Percentiles rank a stretch among this genome's conserved stretches.
Evolutionary conservation across 2,888 invertebrate genomes (phyloP).

Genomic region (Deilephila elpenor): DNA sequence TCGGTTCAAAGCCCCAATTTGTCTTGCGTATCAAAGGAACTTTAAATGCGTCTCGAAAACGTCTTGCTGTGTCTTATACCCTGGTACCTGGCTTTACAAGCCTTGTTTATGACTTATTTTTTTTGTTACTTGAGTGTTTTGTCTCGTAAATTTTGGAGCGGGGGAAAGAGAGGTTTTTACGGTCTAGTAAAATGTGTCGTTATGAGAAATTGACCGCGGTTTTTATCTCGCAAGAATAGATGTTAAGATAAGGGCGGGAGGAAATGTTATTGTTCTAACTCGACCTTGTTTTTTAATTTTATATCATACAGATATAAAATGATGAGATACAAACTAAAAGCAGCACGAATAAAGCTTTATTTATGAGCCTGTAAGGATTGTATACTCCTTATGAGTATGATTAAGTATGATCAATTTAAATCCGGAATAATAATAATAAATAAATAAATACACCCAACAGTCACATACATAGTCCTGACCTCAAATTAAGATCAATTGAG

Average conservation of each 20-base stretch:
- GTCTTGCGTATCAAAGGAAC: constrained; percentile 39
- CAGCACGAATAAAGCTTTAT: too few relatives aligned
- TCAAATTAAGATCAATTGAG: too few relatives aligned
- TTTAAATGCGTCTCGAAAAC: constrained; percentile 35
- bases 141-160: constrained; percentile 18
- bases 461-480: too few relatives aligned
- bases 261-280: constrained; percentile 8
- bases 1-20: constrained; percentile 40
- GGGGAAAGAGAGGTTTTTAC: constrained; percentile 7
- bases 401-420: too few relatives aligned
- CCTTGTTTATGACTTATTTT: constrained; percentile 22
- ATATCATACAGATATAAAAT: too few relatives aligned
- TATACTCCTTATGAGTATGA: neutral
- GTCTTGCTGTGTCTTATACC: neutral
- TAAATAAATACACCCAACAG: too few relatives aligned
- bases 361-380: neutral
- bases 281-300: neutral
- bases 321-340: too few relatives aligned
- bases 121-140: constrained; percentile 22
- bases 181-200: constrained; percentile 14
- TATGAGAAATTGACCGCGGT: constrained; percentile 26
- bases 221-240: constrained; percentile 16
- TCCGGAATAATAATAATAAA: too few relatives aligned
- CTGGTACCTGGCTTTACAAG: constrained; percentile 19
- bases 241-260: constrained; percentile 14